These are phyloP conservation scores for Microctonus hyperodae DNA, from an alignment of 2,888 invertebrate genomes.

Conservation along the genomic window DNA sequence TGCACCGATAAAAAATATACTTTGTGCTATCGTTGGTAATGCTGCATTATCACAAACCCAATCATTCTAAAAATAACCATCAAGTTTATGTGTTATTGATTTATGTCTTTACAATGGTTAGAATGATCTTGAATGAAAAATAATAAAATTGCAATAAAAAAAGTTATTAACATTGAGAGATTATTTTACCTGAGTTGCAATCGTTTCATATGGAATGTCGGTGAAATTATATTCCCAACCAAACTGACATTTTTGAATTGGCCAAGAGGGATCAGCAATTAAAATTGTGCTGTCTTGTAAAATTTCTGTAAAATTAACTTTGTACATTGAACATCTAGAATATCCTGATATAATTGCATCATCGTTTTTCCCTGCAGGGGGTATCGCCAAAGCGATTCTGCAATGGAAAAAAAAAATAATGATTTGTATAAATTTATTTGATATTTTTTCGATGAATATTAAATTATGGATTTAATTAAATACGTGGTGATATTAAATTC, in stretches of 20 bases:
- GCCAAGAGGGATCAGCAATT: slow-evolving; percentile 75
- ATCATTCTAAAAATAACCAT: slow-evolving; percentile 68
- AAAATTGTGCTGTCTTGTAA: slow-evolving; percentile 65
- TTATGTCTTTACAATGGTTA: no score
- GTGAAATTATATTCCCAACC: slow-evolving; percentile 88
- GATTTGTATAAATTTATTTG: no score
- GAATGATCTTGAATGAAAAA: not conserved
- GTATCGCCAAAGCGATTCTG: slow-evolving; percentile 79
- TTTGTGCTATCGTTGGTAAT: slow-evolving; percentile 79
- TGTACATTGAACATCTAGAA: slow-evolving; percentile 79
- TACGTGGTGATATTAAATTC: not conserved
- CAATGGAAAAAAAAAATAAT: no score
- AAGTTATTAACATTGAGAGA: no score
- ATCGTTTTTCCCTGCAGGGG: slow-evolving; percentile 65
- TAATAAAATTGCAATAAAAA: no score
- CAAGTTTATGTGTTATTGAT: not conserved
- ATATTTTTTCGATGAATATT: no score
- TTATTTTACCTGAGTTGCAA: slow-evolving; percentile 76
- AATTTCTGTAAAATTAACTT: slow-evolving; percentile 75
- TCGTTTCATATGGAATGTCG: slow-evolving; percentile 82
- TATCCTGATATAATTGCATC: slow-evolving; percentile 65
- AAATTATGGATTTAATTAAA: no score
- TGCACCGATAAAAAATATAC: slow-evolving; percentile 88
- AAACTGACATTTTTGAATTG: slow-evolving; percentile 70
- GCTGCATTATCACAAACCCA: slow-evolving; percentile 89